Percentiles rank a stretch among this genome's conserved stretches.
phyloP scores from a whole-genome alignment of 2,888 invertebrate genomes.

The Drosophila anceps region DNA sequence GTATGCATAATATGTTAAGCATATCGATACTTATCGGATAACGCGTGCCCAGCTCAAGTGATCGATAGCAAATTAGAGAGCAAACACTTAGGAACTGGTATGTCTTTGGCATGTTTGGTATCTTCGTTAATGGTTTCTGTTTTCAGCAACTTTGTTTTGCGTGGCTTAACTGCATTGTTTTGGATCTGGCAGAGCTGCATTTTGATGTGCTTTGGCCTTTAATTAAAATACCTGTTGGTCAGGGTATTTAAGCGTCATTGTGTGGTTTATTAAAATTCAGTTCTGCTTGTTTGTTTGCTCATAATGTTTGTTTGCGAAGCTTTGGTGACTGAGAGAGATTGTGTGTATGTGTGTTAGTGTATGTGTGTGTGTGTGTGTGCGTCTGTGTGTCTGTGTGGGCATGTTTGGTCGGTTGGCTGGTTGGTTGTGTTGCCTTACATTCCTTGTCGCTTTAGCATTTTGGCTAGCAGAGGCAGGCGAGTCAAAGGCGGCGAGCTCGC shows the following conservation, averaged over 20 bases:
- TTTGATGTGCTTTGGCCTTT: background rate
- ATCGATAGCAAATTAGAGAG: background rate
- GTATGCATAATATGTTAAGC: background rate
- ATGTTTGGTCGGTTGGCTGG: constrained; percentile 23
- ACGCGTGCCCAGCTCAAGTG: no score
- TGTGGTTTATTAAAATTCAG: constrained; percentile 27
- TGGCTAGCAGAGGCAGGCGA: constrained; percentile 57
- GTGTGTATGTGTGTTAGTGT: constrained; percentile 12
- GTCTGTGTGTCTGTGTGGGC: constrained; percentile 1
- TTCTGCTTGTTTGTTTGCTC: constrained; percentile 70
- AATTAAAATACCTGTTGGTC: background rate
- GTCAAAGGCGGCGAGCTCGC: constrained; percentile 76
- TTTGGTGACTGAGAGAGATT: constrained; percentile 32
- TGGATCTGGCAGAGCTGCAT: background rate
- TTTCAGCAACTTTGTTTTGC: background rate
- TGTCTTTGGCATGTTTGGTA: background rate
- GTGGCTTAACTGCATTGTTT: background rate
- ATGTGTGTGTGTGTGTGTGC: constrained; percentile 13
- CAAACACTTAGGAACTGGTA: no score
- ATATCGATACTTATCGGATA: constrained; percentile 4
- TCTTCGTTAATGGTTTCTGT: background rate
- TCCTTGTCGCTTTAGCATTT: constrained; percentile 74
- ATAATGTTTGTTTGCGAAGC: constrained; percentile 71
- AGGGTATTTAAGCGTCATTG: constrained; percentile 27
- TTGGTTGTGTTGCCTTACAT: constrained; percentile 62